phyloP scores from a whole-genome alignment of 2,797 vertebrate genomes.

The Phrynocephalus forsythii region DNA sequence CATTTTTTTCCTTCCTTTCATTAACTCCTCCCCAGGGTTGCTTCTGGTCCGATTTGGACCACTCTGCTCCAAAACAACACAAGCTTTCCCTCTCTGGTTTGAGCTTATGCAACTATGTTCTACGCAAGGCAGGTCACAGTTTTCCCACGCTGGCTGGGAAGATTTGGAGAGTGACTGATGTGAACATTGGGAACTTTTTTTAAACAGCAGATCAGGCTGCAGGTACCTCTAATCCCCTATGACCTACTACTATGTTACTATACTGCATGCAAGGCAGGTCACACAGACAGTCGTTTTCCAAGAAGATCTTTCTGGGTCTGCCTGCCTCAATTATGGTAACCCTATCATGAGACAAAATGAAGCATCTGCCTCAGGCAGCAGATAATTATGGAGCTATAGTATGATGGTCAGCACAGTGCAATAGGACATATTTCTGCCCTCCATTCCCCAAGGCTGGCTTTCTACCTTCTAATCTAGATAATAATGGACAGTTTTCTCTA shows the following conservation, averaged over 20 bases:
- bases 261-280: too few species aligned
- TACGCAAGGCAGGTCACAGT: conserved; percentile 44
- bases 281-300: background rate
- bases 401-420: too few species aligned
- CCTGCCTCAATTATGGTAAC: background rate
- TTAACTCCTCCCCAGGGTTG: conserved; percentile 66
- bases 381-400: too few species aligned
- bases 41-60: conserved; percentile 50
- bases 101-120: conserved; percentile 37
- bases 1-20: conserved; percentile 67
- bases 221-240: background rate
- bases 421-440: background rate
- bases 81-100: conserved; percentile 26
- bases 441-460: too few species aligned
- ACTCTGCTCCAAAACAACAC: conserved; percentile 56
- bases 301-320: background rate
- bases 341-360: too few species aligned
- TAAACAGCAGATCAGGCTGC: background rate
- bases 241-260: too few species aligned
- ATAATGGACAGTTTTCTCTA: too few species aligned
- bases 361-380: too few species aligned
- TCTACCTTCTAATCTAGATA: too few species aligned
- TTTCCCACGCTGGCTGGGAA: conserved; percentile 63
- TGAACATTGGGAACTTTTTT: background rate
- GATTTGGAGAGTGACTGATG: conserved; percentile 34